Percentiles rank a stretch among this genome's conserved stretches.
Evolutionary conservation across 2,888 invertebrate species (phyloP).

Genomic region (Diploptera punctata): DNA sequence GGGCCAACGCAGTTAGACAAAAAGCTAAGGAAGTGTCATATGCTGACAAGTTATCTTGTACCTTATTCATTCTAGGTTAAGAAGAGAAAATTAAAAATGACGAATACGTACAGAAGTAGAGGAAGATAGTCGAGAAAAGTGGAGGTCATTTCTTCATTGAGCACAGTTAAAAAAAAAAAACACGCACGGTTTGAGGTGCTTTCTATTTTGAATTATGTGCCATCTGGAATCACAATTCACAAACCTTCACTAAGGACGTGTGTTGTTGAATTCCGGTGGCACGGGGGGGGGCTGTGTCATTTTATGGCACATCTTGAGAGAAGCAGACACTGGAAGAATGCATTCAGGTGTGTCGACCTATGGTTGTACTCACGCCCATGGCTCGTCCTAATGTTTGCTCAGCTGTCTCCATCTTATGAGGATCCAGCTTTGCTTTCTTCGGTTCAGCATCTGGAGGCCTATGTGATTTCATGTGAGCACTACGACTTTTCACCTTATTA

Average conservation of each 20-base stretch:
- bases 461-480: slow-evolving; percentile 99
- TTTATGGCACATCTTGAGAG: slow-evolving; percentile 21
- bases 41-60: slow-evolving; percentile 22
- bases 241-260: not conserved
- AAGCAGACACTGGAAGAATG: slow-evolving; percentile 8
- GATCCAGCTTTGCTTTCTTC: slow-evolving; percentile 65
- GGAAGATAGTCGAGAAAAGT: slow-evolving; percentile 32
- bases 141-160: slow-evolving; percentile 36
- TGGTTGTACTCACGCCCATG: slow-evolving; percentile 37
- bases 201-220: not conserved
- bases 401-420: slow-evolving; percentile 43
- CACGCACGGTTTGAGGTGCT: slow-evolving; percentile 11
- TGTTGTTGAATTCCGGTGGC: not conserved
- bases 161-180: slow-evolving; percentile 34
- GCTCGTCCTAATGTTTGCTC: slow-evolving; percentile 41
- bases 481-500: slow-evolving; percentile 97
- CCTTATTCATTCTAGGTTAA: not conserved
- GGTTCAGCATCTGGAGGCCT: slow-evolving; percentile 86
- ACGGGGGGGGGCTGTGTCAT: slow-evolving; percentile 2
- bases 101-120: slow-evolving; percentile 31
- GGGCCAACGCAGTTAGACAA: not conserved
- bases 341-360: slow-evolving; percentile 31
- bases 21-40: slow-evolving; percentile 13
- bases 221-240: slow-evolving; percentile 1
- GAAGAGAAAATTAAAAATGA: slow-evolving; percentile 8